Percentiles rank a stretch among this genome's conserved stretches.
Evolutionary conservation across 2,888 invertebrate genomes (phyloP).

Genomic region (Campoplex capitator): DNA sequence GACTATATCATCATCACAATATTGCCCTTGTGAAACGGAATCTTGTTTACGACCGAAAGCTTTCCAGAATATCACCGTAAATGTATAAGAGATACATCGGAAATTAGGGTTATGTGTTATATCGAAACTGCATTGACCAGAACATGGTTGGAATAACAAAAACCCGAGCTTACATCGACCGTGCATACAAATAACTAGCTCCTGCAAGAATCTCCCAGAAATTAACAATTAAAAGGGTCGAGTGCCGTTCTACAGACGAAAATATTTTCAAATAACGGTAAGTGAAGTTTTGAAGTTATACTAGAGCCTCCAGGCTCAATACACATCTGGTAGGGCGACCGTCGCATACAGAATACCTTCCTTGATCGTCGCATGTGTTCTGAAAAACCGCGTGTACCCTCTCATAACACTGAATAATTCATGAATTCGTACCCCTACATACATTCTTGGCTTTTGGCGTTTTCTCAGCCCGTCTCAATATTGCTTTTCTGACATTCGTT

Average conservation of each 20-base stretch:
- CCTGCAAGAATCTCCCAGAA: background rate
- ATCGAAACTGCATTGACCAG: background rate
- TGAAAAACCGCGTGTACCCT: conserved; percentile 1
- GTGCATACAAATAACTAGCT: background rate
- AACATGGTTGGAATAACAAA: background rate
- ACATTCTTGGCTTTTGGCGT: background rate
- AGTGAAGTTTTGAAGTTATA: background rate
- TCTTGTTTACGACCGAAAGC: background rate
- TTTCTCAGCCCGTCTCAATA: conserved; percentile 5
- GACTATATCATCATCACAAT: background rate
- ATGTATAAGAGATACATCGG: background rate
- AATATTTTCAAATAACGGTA: background rate
- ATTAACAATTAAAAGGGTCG: conserved; percentile 20
- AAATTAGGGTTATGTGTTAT: background rate
- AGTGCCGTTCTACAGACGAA: background rate
- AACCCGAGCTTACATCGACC: background rate
- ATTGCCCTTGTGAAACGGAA: background rate
- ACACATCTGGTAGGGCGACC: conserved; percentile 5
- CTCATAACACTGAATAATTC: conserved; percentile 54
- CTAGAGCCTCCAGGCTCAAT: background rate
- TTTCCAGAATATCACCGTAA: conserved; percentile 2
- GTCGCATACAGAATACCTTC: background rate
- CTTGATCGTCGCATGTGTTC: conserved; percentile 28
- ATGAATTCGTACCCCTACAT: conserved; percentile 16
- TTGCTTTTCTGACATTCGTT: conserved; percentile 4